Base-by-base conservation (phyloP, 2,888 invertebrate species). In the Ceriagrion tenellum region DNA sequence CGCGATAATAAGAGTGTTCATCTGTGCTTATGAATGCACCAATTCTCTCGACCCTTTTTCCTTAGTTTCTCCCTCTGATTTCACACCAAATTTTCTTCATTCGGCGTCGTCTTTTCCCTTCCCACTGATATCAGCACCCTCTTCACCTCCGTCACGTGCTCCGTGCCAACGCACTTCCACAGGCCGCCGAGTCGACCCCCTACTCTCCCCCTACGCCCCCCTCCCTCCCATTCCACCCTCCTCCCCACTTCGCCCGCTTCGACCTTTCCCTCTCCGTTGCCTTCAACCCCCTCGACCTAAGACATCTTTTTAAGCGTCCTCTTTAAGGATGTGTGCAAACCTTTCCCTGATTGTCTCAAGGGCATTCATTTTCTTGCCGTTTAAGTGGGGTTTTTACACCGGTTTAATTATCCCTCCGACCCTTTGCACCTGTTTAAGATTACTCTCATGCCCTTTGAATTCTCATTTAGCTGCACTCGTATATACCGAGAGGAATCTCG, bases 311-410 rank as follows among this genome's bases (percentile, higher is more conserved):
- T 35, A 81, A 81, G 81, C 35, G 81, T 16, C 81, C 81, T 35
- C 81, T 30, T 35, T 35, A 12, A 35, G 35, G 30, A 81, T 35
- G 81, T 81, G 81, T 35, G 81, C 81, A 81, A 81, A 81, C 81
- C 81, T 81, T 81, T 30, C 81, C 81, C 35, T 47, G 81, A 81
- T 81, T 81, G 81, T 81, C 81, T 35, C n/a, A 35, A 35, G 81
- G 81, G 81, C 81, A 81, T 81, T 81, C 81, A 81, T 81, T 81
- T 81, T 35, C 81, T 30, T 35, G 81, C 81, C 35, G 35, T 81
- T 81, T 81, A 81, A 81, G 81, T 35, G 81, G 81, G 81, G 81
- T 81, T 81, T 81, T 35, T 81, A 81, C 81, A 35, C 81, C 81
- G 81, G 81, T 81, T 81, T 81, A 81, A 81, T 81, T 81, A 81